Evolutionary conservation across 2,888 invertebrate genomes (phyloP).

Genomic region (Tryphoninae sp.): DNA sequence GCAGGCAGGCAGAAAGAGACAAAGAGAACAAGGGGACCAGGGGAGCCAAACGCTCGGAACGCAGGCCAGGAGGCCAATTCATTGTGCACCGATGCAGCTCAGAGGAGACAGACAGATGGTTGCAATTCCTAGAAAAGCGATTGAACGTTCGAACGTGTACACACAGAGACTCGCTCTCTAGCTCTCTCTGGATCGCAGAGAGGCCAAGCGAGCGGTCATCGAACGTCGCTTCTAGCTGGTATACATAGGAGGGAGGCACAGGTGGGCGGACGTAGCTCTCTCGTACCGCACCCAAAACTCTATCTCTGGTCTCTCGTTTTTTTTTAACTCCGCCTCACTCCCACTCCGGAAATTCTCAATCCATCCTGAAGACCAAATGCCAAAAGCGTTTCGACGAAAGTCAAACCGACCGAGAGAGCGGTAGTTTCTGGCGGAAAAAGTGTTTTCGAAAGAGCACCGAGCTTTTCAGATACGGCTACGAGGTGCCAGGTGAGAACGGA

Average conservation of each 20-base stretch:
- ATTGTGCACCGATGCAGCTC: slow-evolving; percentile 50
- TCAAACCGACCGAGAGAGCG: slow-evolving; percentile 25
- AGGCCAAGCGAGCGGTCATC: slow-evolving; percentile 22
- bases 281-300: background rate
- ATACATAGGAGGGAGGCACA: background rate
- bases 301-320: slow-evolving; percentile 17
- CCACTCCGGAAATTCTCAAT: slow-evolving; percentile 42
- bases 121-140: slow-evolving; percentile 56
- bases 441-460: background rate
- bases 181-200: background rate
- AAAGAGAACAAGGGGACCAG: slow-evolving; percentile 3
- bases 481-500: too few relatives aligned
- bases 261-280: background rate
- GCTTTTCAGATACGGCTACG: too few relatives aligned
- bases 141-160: slow-evolving; percentile 43
- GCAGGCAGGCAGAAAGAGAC: background rate
- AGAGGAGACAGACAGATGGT: slow-evolving; percentile 52
- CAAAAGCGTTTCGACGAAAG: slow-evolving; percentile 29
- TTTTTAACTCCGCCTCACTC: background rate
- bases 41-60: slow-evolving; percentile 28
- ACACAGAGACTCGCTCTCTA: slow-evolving; percentile 5
- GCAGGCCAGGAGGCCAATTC: slow-evolving; percentile 41
- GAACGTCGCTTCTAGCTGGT: slow-evolving; percentile 8
- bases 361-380: slow-evolving; percentile 7
- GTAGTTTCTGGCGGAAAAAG: slow-evolving; percentile 38